Base-by-base conservation (phyloP, 2,113 vertebrate species). In the Mionectes macconnelli region DNA sequence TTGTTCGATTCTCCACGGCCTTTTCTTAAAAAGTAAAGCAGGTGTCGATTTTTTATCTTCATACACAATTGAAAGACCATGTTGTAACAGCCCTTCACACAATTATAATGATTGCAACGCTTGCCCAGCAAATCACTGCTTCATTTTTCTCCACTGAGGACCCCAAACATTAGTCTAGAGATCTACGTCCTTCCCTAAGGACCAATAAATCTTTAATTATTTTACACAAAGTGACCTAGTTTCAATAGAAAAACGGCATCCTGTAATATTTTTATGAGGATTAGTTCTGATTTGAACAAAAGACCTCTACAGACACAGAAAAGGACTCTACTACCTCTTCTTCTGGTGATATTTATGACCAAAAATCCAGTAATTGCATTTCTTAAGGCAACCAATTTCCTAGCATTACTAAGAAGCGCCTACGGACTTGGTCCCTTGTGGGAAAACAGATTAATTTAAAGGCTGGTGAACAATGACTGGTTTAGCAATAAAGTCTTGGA, bases 151-250 rank as follows among this genome's bases (percentile, higher is more conserved):
- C 52, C 11, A 31, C 64, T 62, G 83, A 93, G 83, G n/a, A 30
- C 12, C 15, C 30, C 73, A 84, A 90, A 81, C 60, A 68, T 44
- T 75, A 59, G 86, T 59, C 86, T 81, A 52, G 64, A 91, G 83
- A 92, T 78, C 60, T 72, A 78, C 13, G 39, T 49, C 44, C 73
- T 70, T 92, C 95, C 93, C 95, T 72, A 67, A 84, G 89, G 96
- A 67, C 60, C 44, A 78, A 93, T 94, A 93, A 89, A 94, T 91
- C 68, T 94, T 96, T 96, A 95, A 97, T 95, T 84, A 96, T 90
- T 94, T 97, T 84, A 90, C 37, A 64, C 57, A 55, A 93, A 90
- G 73, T 97, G 94, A 90, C 91, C 93, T 92, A 93, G 64, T 96
- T 96, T 93, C 64, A 93, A 84, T 2, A 70, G 33, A 52, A 37